Evolutionary conservation across 2,888 invertebrate genomes (phyloP).

Genomic region (Hirtodrosophila confusa): DNA sequence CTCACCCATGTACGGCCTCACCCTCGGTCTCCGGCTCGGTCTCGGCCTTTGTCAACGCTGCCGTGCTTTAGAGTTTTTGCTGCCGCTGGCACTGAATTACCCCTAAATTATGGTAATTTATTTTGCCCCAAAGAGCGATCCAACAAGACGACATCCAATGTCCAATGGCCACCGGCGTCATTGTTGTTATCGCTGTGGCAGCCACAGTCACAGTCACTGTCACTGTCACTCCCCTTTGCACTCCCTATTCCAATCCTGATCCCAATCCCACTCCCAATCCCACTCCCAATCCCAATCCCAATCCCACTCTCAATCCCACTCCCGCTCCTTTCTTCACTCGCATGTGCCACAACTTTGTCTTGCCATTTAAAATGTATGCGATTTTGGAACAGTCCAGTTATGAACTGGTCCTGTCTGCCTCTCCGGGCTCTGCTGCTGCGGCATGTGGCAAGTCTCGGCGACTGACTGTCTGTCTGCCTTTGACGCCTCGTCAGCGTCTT

Average conservation of each 20-base stretch:
- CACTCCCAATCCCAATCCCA: neutral
- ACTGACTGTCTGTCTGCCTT: slow-evolving; percentile 56
- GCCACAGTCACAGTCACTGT: slow-evolving; percentile 9
- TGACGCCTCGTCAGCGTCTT: slow-evolving; percentile 71
- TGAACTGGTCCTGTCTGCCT: slow-evolving; percentile 37
- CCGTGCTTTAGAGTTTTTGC: slow-evolving; percentile 51
- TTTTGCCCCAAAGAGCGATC: slow-evolving; percentile 77
- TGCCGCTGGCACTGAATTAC: slow-evolving; percentile 72
- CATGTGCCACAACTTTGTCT: slow-evolving; percentile 51
- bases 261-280: neutral
- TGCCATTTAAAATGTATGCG: slow-evolving; percentile 51
- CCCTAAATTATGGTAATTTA: slow-evolving; percentile 79
- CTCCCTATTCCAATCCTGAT: neutral
- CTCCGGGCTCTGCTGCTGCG: no score
- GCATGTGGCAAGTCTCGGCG: slow-evolving; percentile 37
- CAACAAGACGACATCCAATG: slow-evolving; percentile 62
- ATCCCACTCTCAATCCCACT: neutral
- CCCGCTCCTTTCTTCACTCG: slow-evolving; percentile 6
- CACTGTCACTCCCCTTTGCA: no score
- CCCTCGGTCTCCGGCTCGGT: slow-evolving; percentile 6
- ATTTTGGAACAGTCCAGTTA: slow-evolving; percentile 43
- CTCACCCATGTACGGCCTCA: no score
- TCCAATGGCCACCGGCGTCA: slow-evolving; percentile 51
- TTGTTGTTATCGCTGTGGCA: slow-evolving; percentile 43
- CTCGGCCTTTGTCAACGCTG: no score